Evolutionary conservation across 2,888 invertebrate species (phyloP), one percentile per base, ranked within the genome.

Genomic region (Dioctria rufipes): DNA sequence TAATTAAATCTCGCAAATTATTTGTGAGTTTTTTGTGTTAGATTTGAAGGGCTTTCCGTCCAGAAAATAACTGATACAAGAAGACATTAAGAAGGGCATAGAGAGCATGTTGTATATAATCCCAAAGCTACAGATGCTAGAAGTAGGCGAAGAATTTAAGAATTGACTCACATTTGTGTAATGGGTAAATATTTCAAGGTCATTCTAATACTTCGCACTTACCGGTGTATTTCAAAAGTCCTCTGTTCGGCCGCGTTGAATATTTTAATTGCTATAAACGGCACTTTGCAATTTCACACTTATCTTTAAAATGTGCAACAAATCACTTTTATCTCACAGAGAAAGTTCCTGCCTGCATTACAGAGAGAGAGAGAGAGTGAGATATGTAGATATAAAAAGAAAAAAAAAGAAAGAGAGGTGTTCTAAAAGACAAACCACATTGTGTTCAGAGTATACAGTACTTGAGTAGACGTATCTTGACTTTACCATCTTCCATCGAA

Each of bases 151-250:
- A n/a, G 69, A n/a, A 49, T 11, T 54, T 3, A 54, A n/a, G 69
- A n/a, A 49, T 11, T 54, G 4, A 2, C 11, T 11, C 11, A 54
- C 4, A 4, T 54, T 4, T 11, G 54, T n/a, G 69, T 25, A 37
- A n/a, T 37, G 69, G 51, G 51, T 49, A 49, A 49, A 69, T 69
- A 3, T 69, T 25, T 39, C 69, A 69, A 69, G 69, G 69, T 69
- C 69, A 69, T 25, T 37, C 69, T 8, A 69, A 25, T 25, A 25
- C 25, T 69, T 69, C 69, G 37, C 69, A 49, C 51, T 69, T 51
- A 49, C 25, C 51, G 3, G 54, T 5, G 69, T 3, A 51, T 69
- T 51, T 51, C 4, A 42, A 54, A 69, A 69, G 51, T 69, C 69
- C 25, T 13, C 37, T 2, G 3, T 9, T 43, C 43, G 25, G 46